Percentiles rank a stretch among this genome's conserved stretches.
These are phyloP conservation scores for Sternotherus odoratus DNA, from an alignment of 2,797 vertebrate species.

Conservation along the genomic window DNA sequence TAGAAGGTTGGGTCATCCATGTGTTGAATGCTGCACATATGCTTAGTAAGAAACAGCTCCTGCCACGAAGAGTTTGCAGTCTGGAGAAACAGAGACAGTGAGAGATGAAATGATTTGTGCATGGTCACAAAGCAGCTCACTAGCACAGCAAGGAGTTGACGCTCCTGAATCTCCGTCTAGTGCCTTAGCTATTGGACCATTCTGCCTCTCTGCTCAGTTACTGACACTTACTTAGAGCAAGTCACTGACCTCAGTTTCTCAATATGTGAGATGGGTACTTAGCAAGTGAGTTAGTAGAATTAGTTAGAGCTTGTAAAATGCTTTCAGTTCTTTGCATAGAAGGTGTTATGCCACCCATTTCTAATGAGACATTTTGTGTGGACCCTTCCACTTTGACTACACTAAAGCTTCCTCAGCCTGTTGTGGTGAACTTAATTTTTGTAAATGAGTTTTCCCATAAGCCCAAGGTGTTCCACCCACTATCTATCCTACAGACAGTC, in stretches of 20 bases:
- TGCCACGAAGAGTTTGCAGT: background rate
- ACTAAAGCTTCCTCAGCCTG: background rate
- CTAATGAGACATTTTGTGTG: background rate
- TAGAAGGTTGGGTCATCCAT: background rate
- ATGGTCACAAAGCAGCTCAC: rapidly evolving
- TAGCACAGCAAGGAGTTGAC: background rate
- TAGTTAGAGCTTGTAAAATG: background rate
- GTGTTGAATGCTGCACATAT: background rate
- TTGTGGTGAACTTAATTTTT: background rate
- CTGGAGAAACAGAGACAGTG: background rate
- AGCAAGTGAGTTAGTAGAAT: background rate
- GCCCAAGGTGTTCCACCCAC: background rate
- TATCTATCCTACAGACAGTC: background rate
- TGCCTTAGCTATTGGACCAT: background rate
- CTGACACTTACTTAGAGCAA: background rate
- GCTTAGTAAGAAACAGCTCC: background rate
- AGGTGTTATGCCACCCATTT: rapidly evolving
- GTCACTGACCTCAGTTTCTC: rapidly evolving
- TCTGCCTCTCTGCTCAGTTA: background rate
- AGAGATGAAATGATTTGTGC: background rate
- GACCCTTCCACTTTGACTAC: rapidly evolving
- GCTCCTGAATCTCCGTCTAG: background rate
- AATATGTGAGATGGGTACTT: background rate
- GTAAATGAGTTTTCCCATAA: background rate
- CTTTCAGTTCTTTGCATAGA: background rate